Percentiles rank a stretch among this genome's conserved stretches.
Evolutionary conservation across 2,113 vertebrate species (phyloP).

Genomic region (Megaceryle maxima): DNA sequence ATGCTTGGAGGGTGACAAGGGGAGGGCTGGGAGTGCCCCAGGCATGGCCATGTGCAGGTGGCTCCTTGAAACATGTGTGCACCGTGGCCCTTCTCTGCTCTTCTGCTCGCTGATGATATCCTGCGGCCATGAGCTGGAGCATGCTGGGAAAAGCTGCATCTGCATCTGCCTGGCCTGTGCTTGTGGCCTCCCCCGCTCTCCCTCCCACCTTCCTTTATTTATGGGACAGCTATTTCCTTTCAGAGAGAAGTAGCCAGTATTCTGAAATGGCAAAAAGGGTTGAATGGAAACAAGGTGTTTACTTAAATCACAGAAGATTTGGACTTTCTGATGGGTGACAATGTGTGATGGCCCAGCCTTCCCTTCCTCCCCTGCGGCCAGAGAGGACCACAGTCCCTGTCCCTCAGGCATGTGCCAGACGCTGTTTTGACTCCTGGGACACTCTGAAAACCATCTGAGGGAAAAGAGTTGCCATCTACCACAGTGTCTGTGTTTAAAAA

Average conservation of each 20-base stretch:
- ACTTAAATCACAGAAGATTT: neutral
- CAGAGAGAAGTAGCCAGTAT: neutral
- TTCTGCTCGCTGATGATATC: neutral
- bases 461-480: neutral
- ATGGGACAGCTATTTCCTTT: slow-evolving; percentile 73
- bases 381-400: fast-evolving
- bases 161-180: neutral
- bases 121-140: neutral
- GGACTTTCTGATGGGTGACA: neutral
- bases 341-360: neutral
- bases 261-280: neutral
- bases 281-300: slow-evolving; percentile 20
- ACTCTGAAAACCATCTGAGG: neutral
- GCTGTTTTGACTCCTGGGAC: neutral
- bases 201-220: slow-evolving; percentile 54
- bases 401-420: neutral
- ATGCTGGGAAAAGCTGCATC: fast-evolving
- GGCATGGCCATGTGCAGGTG: fast-evolving
- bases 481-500: neutral
- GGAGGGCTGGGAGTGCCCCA: neutral
- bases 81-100: fast-evolving
- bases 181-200: neutral
- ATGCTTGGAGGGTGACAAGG: neutral
- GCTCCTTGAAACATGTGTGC: fast-evolving
- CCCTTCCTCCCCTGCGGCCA: neutral